phyloP scores from a whole-genome alignment of 2,797 vertebrate genomes.

The Tapera naevia region DNA sequence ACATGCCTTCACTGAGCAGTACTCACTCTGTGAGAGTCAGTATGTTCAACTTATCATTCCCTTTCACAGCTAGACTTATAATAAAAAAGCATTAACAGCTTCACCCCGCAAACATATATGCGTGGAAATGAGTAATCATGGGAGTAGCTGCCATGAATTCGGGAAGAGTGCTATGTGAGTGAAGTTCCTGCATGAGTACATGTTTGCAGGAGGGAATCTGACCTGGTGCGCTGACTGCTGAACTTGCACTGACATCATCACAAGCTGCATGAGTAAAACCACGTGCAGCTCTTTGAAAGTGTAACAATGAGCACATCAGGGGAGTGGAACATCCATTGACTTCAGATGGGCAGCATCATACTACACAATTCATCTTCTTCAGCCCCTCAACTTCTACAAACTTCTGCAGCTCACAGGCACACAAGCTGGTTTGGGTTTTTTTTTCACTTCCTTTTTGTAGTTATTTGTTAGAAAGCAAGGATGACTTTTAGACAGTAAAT shows the following conservation, averaged over 20 bases:
- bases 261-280: neutral
- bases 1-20: neutral
- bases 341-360: neutral
- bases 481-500: slow-evolving; percentile 10
- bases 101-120: rapidly evolving
- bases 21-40: neutral
- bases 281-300: neutral
- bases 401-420: neutral
- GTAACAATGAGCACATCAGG: neutral
- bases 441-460: neutral
- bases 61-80: neutral
- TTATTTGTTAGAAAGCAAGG: neutral
- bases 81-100: neutral
- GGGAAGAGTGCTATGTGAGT: neutral
- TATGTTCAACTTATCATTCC: neutral
- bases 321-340: neutral
- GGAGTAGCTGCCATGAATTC: neutral
- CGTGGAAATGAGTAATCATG: neutral
- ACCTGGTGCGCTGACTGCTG: neutral
- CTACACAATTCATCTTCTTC: neutral
- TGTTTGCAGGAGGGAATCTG: neutral
- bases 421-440: neutral
- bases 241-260: neutral
- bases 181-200: neutral
- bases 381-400: neutral